phyloP scores from a whole-genome alignment of 1,140 invertebrate species.

The Cephus cinctus region DNA sequence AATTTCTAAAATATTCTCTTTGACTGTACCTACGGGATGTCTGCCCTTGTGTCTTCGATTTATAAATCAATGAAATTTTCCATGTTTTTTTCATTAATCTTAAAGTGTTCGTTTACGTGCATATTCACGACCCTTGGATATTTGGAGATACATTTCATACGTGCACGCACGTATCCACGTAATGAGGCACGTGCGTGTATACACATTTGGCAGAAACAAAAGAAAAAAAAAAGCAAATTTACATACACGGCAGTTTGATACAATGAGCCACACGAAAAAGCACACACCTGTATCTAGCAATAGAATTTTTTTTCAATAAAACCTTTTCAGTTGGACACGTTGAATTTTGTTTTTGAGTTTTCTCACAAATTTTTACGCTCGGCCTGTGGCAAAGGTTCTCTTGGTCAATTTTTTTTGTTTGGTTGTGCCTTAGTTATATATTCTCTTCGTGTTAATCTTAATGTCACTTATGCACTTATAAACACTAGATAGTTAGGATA shows the following conservation, averaged over 20 bases:
- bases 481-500: too few species aligned
- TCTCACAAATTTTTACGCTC: constrained; percentile 27
- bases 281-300: constrained; percentile 53
- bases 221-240: too few species aligned
- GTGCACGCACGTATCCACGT: neutral
- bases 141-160: too few species aligned
- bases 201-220: too few species aligned
- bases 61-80: too few species aligned
- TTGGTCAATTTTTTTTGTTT: constrained; percentile 2
- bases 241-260: constrained; percentile 33
- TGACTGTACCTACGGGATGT: too few species aligned
- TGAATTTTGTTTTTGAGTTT: constrained; percentile 54
- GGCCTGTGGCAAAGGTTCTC: constrained; percentile 5
- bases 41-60: too few species aligned
- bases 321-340: constrained; percentile 52
- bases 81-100: too few species aligned
- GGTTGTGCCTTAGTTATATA: too few species aligned
- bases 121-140: too few species aligned
- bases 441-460: neutral
- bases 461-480: neutral
- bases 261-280: constrained; percentile 32
- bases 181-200: neutral
- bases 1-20: too few species aligned
- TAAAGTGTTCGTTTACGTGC: too few species aligned
- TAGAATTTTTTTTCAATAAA: constrained; percentile 55